Percentiles rank a stretch among this genome's conserved stretches.
Evolutionary conservation across 1,140 invertebrate genomes (phyloP).

Genomic region (Prorops nasuta): DNA sequence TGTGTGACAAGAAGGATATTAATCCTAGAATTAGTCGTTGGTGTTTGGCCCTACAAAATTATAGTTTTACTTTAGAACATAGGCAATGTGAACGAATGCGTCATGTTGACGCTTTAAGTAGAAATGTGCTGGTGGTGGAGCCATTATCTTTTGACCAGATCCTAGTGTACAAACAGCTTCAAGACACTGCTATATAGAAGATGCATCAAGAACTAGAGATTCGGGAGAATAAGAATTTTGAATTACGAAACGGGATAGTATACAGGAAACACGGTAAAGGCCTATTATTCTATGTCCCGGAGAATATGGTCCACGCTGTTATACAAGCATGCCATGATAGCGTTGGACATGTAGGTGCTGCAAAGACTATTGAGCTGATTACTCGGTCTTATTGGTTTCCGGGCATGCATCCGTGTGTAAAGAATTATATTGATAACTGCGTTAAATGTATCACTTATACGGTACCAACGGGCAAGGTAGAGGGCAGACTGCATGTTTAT

Average conservation of each 20-base stretch:
- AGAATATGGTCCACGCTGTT: conserved; percentile 18
- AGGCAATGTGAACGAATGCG: conserved; percentile 21
- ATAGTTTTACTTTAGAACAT: conserved; percentile 38
- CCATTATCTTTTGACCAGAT: no score
- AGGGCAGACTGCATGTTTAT: conserved; percentile 15
- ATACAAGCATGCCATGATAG: conserved; percentile 25
- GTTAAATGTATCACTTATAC: conserved; percentile 24
- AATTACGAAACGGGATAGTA: conserved; percentile 20
- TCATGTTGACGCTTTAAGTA: no score
- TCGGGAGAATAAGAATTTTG: conserved; percentile 16
- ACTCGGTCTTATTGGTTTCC: conserved; percentile 22
- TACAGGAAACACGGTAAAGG: conserved; percentile 15
- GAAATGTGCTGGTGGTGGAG: no score
- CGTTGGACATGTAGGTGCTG: conserved; percentile 26
- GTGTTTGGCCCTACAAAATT: no score
- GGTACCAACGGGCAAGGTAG: conserved; percentile 8
- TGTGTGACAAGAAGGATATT: conserved; percentile 26
- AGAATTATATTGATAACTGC: conserved; percentile 15
- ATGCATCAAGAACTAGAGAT: conserved; percentile 2
- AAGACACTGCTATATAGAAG: conserved; percentile 3
- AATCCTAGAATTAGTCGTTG: no score
- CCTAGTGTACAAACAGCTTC: conserved; percentile 4
- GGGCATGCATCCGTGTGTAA: conserved; percentile 17
- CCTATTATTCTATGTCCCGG: conserved; percentile 25
- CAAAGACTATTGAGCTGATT: conserved; percentile 22